Percentiles rank a stretch among this genome's conserved stretches.
Evolutionary conservation across 2,113 vertebrate species (phyloP).

Genomic region (Nerophis lumbriciformis): DNA sequence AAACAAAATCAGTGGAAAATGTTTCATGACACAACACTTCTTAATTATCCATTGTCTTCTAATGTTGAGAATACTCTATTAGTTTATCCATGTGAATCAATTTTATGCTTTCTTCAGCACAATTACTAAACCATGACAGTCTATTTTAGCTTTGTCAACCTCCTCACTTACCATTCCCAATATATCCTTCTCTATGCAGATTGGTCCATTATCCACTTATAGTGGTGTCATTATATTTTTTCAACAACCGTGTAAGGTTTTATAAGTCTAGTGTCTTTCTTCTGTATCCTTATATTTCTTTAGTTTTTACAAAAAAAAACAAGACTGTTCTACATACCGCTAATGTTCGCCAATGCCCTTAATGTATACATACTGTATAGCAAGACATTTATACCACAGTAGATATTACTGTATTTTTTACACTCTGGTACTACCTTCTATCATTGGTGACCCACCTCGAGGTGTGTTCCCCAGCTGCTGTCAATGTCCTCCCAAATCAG

Average conservation of each 20-base stretch:
- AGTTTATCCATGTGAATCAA: slow-evolving; percentile 47
- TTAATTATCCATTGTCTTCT: slow-evolving; percentile 31
- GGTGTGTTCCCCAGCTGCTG: slow-evolving; percentile 47
- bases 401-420: slow-evolving; percentile 47
- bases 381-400: slow-evolving; percentile 36
- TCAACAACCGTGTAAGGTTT: slow-evolving; percentile 20
- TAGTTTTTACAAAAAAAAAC: background rate
- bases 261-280: slow-evolving; percentile 14
- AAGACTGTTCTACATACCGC: background rate
- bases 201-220: slow-evolving; percentile 55
- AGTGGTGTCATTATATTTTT: slow-evolving; percentile 43
- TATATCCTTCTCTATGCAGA: slow-evolving; percentile 59
- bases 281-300: background rate
- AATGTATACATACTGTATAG: slow-evolving; percentile 18
- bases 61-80: slow-evolving; percentile 38
- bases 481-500: slow-evolving; percentile 64
- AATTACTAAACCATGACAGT: slow-evolving; percentile 61
- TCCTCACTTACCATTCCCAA: slow-evolving; percentile 58
- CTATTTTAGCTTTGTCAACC: slow-evolving; percentile 54
- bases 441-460: slow-evolving; percentile 42
- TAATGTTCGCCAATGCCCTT: background rate
- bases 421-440: slow-evolving; percentile 27
- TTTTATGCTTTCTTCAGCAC: slow-evolving; percentile 45
- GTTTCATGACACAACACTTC: slow-evolving; percentile 3
- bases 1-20: background rate